phyloP scores from a whole-genome alignment of 2,113 vertebrate genomes.

The Colossoma macropomum region DNA sequence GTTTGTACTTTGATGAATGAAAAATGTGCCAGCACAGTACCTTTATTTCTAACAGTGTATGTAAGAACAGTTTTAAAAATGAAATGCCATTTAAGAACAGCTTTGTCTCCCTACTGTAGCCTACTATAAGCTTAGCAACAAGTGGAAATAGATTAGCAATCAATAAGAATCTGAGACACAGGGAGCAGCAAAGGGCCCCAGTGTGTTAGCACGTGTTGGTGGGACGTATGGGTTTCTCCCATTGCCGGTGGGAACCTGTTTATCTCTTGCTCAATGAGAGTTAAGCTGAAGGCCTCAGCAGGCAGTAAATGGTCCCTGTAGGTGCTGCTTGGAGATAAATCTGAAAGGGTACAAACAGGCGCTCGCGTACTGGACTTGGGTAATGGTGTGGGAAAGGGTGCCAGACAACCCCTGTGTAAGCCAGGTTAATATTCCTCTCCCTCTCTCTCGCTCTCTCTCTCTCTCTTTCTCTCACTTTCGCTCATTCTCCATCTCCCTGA shows the following conservation, averaged over 20 bases:
- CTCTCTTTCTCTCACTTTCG: constrained; percentile 48
- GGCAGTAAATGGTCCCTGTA: constrained; percentile 61
- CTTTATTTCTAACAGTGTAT: no score
- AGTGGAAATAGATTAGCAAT: neutral
- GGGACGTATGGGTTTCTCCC: constrained; percentile 22
- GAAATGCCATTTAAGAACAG: neutral
- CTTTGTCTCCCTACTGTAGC: neutral
- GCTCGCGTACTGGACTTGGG: constrained; percentile 65
- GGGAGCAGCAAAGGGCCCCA: neutral
- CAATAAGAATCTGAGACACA: neutral
- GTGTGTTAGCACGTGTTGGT: constrained; percentile 17
- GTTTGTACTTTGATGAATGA: no score
- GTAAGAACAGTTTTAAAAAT: neutral
- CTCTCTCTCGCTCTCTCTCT: constrained; percentile 51
- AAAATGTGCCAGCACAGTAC: no score
- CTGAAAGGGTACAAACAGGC: constrained; percentile 67
- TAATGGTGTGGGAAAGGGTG: constrained; percentile 79
- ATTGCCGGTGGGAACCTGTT: constrained; percentile 55
- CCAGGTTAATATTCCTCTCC: constrained; percentile 73
- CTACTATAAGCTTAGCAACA: neutral
- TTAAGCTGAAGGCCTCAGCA: constrained; percentile 49
- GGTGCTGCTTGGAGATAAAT: constrained; percentile 71
- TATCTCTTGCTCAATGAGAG: constrained; percentile 54
- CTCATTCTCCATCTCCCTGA: constrained; percentile 46
- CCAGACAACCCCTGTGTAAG: constrained; percentile 72